Base-by-base conservation (phyloP, 2,888 invertebrate species). In the Eilema sororculum region DNA sequence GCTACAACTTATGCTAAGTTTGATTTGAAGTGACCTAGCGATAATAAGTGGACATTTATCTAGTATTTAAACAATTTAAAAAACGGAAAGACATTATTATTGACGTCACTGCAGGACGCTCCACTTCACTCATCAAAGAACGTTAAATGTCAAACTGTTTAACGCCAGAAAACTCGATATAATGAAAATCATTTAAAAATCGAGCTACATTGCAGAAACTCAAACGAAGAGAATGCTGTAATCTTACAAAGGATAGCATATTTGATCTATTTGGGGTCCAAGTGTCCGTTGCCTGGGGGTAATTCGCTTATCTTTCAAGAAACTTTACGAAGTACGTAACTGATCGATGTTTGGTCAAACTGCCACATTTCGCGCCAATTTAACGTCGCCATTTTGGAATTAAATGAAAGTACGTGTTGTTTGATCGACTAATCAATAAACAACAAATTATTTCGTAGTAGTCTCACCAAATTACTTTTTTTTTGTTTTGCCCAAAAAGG, bases 401-500 rank as follows among this genome's bases (percentile, higher is more conserved):
- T 9, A 8, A 41, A 20, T 37, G 52, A 52, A 52, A 52, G 46
- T 20, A 52, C 33, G 4, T 3, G 4, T 41, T 52, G 52, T 52
- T 52, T n/a, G 52, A 9, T n/a, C 1, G 2, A n/a, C 52, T 52
- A 52, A 52, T 52, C n/a, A n/a, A n/a, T n/a, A 52, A 46, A 46
- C n/a, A 30, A n/a, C n/a, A 30, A n/a, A 10, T 12, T 30, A 60
- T n/a, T 33, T 0, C n/a, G n/a, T 12, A n/a, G 30, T 60, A 60
- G 8, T 20, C 10, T n/a, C 30, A 12, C n/a, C 30, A 60, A 12
- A 9, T 10, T 30, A 33, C 52, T 52, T 52, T 6, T n/a, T 60
- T 33, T 60, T n/a, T 28, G 4, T 60, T 60, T 60, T 46, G 33
- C 69, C 69, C 60, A 70, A 76, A 76, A 64, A 22, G 56, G 20